These are phyloP conservation scores for Antechinus stuartii DNA, from an alignment of 2,113 vertebrate species.

Conservation along the genomic window DNA sequence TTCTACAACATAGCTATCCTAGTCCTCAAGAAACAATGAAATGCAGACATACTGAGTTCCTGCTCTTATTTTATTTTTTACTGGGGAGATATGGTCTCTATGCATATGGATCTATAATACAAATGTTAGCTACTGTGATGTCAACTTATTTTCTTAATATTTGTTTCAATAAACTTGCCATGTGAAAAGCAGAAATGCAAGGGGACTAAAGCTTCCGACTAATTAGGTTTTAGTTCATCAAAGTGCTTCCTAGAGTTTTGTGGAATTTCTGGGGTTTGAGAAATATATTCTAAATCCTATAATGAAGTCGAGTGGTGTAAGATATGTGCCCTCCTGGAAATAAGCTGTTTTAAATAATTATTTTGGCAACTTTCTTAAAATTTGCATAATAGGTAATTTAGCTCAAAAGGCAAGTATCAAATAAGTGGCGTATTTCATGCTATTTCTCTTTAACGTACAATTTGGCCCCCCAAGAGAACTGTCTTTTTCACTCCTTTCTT, in stretches of 20 bases:
- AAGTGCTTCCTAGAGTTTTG: conserved; percentile 47
- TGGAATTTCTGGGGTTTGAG: not conserved
- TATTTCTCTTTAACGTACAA: conserved; percentile 37
- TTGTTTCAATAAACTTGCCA: not conserved
- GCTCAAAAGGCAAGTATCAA: conserved; percentile 40
- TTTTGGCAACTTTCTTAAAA: conserved; percentile 57
- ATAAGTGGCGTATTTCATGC: conserved; percentile 47
- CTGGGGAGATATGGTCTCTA: not conserved
- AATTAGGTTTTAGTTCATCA: conserved; percentile 51
- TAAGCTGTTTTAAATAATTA: conserved; percentile 64
- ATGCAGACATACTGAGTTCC: not conserved
- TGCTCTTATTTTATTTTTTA: not conserved
- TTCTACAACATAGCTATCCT: not conserved
- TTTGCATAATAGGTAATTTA: conserved; percentile 50
- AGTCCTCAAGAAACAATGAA: not conserved
- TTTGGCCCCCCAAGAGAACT: not conserved
- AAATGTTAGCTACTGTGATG: not conserved
- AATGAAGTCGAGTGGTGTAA: conserved; percentile 36
- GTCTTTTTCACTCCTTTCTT: conserved; percentile 37
- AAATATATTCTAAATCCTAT: conserved; percentile 30
- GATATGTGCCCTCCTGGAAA: conserved; percentile 47
- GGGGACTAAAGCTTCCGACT: conserved; percentile 40
- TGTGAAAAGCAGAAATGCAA: not conserved
- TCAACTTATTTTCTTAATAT: not conserved
- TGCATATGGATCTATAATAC: not conserved